Base-by-base conservation (phyloP, 1,140 invertebrate genomes). In the Daktulosphaira vitifoliae region DNA sequence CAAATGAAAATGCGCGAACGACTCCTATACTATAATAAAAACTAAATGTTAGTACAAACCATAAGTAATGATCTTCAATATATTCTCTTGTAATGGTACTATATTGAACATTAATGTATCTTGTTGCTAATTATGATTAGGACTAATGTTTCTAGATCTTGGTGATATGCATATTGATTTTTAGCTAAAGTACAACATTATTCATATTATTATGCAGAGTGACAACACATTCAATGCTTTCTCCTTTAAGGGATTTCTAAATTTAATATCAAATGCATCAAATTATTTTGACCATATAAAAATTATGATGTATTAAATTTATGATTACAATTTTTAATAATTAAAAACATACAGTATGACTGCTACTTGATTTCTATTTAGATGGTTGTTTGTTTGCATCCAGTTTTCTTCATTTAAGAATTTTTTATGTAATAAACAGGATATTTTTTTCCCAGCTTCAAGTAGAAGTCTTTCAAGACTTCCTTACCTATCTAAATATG, bases 341-440 rank as follows among this genome's bases (percentile, higher is more conserved):
- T 33, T 5, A 33, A 33, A 33, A n/a, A 6, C 29, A 6, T 33
- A 33, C 29, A 5, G 11, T 33, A 33, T 33, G 29, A 6, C 5
- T 33, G 29, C 29, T 5, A 33, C 29, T 33, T 33, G 29, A 6
- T 33, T 5, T 6, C 29, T 33, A 76, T 65, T 80, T 78, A 23
- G 70, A 68, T 22, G 71, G 39, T 65, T 75, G 71, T 15, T 73
- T 74, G 66, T 78, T 76, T 1, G 76, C 66, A 23, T 74, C 71
- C 11, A 80, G 52, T 68, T 66, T 37, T 37, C 20, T 25, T 44
- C 0, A 1, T 5, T 4, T 38, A 46, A 42, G 1, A 3, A 25
- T 46, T 44, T 33, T 22, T 23, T 4, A 42, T 1, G 9, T 4
- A 15, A 18, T 38, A 26, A 20, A 66, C 25, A 3, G 25, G 13